Conservation (phyloP, 2,888 invertebrate species). For the Harpalus rufipes region DNA sequence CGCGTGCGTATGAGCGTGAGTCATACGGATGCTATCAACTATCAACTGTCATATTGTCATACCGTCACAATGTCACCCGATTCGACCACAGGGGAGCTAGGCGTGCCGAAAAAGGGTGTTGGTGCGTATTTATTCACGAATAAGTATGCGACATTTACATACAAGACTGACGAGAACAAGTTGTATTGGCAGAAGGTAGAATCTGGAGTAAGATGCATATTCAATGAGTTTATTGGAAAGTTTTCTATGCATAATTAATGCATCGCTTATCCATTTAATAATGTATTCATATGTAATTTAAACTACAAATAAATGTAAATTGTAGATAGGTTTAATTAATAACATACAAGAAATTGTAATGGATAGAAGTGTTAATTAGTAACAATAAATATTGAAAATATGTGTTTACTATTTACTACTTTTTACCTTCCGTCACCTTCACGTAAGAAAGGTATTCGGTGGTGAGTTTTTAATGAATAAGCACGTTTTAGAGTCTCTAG, state of each 20-base stretch:
- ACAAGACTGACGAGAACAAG: background rate
- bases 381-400: too few species aligned
- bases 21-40: background rate
- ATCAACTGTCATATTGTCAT: background rate
- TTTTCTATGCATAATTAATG: background rate
- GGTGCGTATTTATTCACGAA: background rate
- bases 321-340: too few species aligned
- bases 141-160: background rate
- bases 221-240: background rate
- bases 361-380: too few species aligned
- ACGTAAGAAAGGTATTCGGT: too few species aligned
- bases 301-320: background rate
- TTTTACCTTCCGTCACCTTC: too few species aligned
- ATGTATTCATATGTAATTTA: background rate
- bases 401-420: too few species aligned
- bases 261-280: background rate
- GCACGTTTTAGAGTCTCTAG: too few species aligned
- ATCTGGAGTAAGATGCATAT: background rate
- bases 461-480: too few species aligned
- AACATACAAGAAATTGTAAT: too few species aligned
- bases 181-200: background rate
- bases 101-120: background rate
- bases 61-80: background rate
- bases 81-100: background rate
- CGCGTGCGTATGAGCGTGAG: background rate